These are phyloP conservation scores for Nebria brevicollis DNA, from an alignment of 2,888 invertebrate genomes.

Conservation along the genomic window DNA sequence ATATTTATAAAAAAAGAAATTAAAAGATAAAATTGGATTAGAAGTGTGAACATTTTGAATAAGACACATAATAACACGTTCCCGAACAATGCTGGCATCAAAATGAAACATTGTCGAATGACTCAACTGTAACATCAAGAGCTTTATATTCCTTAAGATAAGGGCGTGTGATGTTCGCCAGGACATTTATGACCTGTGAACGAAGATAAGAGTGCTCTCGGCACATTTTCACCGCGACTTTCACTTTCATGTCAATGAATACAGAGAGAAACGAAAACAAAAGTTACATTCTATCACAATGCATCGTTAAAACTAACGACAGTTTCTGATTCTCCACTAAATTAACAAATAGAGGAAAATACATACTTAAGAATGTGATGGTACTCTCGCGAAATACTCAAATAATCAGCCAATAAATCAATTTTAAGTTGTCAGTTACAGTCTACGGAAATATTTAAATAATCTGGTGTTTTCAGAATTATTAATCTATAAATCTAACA, in stretches of 20 bases:
- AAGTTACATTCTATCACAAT: slow-evolving; percentile 8
- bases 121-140: slow-evolving; percentile 9
- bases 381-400: too few species aligned
- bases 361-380: too few species aligned
- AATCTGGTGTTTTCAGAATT: too few species aligned
- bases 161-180: slow-evolving; percentile 31
- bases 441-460: too few species aligned
- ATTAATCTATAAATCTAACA: too few species aligned
- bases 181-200: slow-evolving; percentile 42
- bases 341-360: neutral
- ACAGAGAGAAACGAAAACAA: slow-evolving; percentile 33
- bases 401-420: too few species aligned
- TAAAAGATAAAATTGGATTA: neutral
- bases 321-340: neutral
- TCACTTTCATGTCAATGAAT: slow-evolving; percentile 35
- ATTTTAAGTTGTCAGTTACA: too few species aligned
- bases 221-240: slow-evolving; percentile 2
- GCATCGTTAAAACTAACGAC: neutral
- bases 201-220: slow-evolving; percentile 19
- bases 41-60: slow-evolving; percentile 2
- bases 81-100: neutral
- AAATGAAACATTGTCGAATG: neutral
- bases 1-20: too few species aligned
- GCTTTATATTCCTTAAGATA: slow-evolving; percentile 39
- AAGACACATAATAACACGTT: slow-evolving; percentile 9